Conservation (phyloP, 2,113 vertebrate species). For the Oceanodroma tethys region DNA sequence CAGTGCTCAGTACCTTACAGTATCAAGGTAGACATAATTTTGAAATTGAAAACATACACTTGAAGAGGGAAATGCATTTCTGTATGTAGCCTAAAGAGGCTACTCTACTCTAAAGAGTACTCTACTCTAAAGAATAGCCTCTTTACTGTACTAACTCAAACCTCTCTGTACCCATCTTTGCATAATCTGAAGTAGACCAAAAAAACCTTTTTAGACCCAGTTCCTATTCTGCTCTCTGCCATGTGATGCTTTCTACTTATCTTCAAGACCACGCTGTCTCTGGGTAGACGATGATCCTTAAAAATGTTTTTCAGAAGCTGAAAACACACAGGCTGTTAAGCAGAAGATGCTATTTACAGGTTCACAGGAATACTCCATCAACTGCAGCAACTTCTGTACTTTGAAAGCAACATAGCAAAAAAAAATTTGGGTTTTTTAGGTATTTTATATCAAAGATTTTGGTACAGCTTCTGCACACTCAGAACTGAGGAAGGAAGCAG, state of each 20-base stretch:
- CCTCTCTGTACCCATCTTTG: neutral
- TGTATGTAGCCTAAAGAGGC: neutral
- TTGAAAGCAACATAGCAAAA: neutral
- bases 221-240: neutral
- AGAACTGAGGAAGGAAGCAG: neutral
- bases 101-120: neutral
- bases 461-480: neutral
- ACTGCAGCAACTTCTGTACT: neutral
- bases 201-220: neutral
- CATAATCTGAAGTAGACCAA: neutral
- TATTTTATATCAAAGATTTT: neutral
- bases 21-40: neutral
- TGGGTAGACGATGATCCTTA: neutral
- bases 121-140: neutral
- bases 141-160: neutral
- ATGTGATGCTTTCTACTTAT: neutral
- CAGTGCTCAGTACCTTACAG: neutral
- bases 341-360: neutral
- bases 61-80: neutral
- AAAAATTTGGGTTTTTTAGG: rapidly evolving
- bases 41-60: neutral
- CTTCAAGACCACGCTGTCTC: neutral
- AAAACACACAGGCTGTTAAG: neutral
- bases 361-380: neutral
- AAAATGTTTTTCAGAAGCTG: neutral